Base-by-base conservation (phyloP, 2,888 invertebrate genomes). In the Clostera curtula region DNA sequence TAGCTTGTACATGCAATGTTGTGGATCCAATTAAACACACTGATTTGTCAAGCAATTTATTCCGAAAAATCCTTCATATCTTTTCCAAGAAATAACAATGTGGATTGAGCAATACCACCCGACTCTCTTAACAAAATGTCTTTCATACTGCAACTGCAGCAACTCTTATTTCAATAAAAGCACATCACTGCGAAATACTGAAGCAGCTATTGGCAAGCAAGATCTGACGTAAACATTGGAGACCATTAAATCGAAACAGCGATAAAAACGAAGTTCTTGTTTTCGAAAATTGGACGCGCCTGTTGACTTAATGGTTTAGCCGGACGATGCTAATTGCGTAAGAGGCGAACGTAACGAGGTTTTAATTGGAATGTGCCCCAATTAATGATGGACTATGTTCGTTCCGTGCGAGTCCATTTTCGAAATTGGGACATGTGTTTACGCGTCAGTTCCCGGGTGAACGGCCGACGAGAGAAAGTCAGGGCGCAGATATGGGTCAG, bases 321-420 rank as follows among this genome's bases (percentile, higher is more conserved):
- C 61, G 63, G 65, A 60, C 60, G 60, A 57, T 57, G 59, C 57
- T 76, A 72, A 79, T 79, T 80, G 69, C 71, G 68, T 72, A 76
- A 76, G 74, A 74, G 75, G 63, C 66, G 65, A 56, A 60, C 62
- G 55, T 63, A 70, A 76, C 75, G 70, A 73, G 75, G 58, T 67
- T 75, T 76, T 77, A 79, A 82, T 82, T 79, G 80, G 75, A 80
- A 72, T 77, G 73, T 65, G 77, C 72, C 70, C 77, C 75, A 77
- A 82, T 82, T 80, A 82, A 77, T 75, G 66, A 55, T 54, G 60
- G 56, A 56, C 50, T 54, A 50, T 59, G 65, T 54, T 62, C 64
- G 66, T 52, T 60, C 52, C 50, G 56, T 55, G 61, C 53, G 63
- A 68, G 66, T 68, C 69, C 70, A 71, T 71, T 65, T 67, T 63